Percentiles rank a stretch among this genome's conserved stretches.
These are phyloP conservation scores for Listrodromus nycthemerus DNA, from an alignment of 2,888 invertebrate species.

Conservation along the genomic window DNA sequence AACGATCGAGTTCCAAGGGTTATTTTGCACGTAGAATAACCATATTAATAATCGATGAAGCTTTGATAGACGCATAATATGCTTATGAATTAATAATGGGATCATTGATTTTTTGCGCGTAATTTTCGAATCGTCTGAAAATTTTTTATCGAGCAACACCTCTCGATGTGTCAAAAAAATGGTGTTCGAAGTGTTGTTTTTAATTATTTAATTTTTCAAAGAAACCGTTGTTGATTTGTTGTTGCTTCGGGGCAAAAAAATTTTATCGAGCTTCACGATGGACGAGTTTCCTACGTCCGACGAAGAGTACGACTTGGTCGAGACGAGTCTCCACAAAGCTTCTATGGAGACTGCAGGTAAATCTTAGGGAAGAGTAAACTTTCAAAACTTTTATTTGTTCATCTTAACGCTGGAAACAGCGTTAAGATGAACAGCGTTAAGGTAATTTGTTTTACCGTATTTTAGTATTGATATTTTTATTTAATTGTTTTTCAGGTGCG, in stretches of 20 bases:
- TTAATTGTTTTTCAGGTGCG: conserved; percentile 1
- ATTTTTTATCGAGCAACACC: not conserved
- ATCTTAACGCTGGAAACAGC: no score
- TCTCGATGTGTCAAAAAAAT: not conserved
- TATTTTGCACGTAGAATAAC: not conserved
- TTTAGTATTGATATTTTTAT: not conserved
- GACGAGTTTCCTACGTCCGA: conserved; percentile 83
- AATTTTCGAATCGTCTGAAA: not conserved
- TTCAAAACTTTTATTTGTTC: not conserved
- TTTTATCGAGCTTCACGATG: conserved; percentile 70
- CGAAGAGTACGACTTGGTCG: conserved; percentile 83
- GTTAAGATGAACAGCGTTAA: no score
- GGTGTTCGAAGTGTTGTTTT: not conserved
- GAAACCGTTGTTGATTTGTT: no score
- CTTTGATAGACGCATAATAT: no score
- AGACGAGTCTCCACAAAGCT: conserved; percentile 81
- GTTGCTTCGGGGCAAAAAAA: not conserved
- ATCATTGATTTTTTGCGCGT: no score
- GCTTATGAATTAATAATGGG: no score
- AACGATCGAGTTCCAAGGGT: not conserved
- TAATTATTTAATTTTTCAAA: not conserved
- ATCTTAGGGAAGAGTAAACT: conserved; percentile 31
- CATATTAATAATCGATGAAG: not conserved
- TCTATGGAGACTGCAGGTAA: conserved; percentile 81
- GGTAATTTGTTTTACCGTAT: not conserved